Conservation (phyloP, 2,888 invertebrate species). For the Lottia gigantea region DNA sequence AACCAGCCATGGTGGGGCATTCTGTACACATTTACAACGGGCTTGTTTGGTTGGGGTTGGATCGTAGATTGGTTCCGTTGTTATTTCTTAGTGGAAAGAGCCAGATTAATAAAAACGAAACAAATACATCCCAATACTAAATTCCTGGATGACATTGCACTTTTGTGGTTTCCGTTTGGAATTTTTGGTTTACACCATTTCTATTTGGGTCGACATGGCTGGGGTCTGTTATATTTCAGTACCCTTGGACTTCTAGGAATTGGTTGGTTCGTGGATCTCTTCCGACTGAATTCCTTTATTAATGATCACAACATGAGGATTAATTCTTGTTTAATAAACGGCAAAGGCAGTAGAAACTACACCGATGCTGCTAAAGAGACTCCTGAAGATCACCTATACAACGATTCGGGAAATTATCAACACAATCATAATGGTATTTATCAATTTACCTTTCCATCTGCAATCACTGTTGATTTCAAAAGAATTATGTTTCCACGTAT, state of each 20-base stretch:
- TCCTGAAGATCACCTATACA: no score
- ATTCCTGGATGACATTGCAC: constrained; percentile 43
- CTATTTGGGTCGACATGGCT: constrained; percentile 41
- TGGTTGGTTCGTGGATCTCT: constrained; percentile 49
- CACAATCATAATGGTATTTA: no score
- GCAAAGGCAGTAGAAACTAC: no score
- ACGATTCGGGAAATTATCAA: no score
- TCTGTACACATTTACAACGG: constrained; percentile 24
- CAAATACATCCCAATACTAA: constrained; percentile 21
- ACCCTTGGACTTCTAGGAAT: constrained; percentile 47
- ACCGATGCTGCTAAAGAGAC: no score
- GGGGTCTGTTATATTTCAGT: constrained; percentile 48
- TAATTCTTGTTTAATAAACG: no score
- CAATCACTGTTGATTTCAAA: no score
- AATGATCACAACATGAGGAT: constrained; percentile 34
- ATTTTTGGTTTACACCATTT: constrained; percentile 41
- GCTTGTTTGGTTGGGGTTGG: constrained; percentile 32
- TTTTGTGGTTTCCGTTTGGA: constrained; percentile 43
- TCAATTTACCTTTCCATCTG: no score
- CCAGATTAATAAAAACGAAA: constrained; percentile 29
- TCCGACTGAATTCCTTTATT: constrained; percentile 41
- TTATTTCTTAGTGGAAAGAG: constrained; percentile 39
- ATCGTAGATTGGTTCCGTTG: constrained; percentile 51
- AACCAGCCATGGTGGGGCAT: constrained; percentile 27
- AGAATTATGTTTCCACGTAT: no score